phyloP scores from a whole-genome alignment of 2,797 vertebrate genomes.

The Tarsius wallacei region DNA sequence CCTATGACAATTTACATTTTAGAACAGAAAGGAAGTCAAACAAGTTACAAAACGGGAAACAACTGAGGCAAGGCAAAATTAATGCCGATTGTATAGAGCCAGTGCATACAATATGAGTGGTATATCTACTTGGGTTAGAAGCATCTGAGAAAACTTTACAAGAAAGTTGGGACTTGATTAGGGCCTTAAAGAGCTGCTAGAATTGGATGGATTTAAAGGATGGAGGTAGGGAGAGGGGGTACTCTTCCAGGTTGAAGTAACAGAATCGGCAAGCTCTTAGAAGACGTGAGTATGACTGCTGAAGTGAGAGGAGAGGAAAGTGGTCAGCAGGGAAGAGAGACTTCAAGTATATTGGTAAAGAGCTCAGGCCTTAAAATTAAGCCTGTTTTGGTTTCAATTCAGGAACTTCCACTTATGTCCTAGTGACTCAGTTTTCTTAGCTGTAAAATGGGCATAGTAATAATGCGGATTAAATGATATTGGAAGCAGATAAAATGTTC shows the following conservation, averaged over 20 bases:
- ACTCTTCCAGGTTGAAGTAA: neutral
- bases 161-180: neutral
- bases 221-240: neutral
- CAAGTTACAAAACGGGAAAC: neutral
- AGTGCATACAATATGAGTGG: neutral
- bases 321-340: neutral
- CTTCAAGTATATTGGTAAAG: neutral
- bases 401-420: neutral
- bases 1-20: neutral
- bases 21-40: neutral
- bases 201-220: neutral
- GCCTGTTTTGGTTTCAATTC: neutral
- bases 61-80: neutral
- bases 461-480: conserved; percentile 2
- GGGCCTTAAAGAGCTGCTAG: neutral
- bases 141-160: neutral
- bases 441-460: conserved; percentile 51
- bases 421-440: conserved; percentile 40
- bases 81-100: neutral
- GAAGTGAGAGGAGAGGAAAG: neutral
- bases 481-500: neutral
- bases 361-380: neutral
- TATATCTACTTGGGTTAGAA: neutral
- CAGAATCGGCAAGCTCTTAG: neutral
- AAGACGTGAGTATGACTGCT: neutral